Base-by-base conservation (phyloP, 2,797 vertebrate species). In the Tauraco hartlaubi region DNA sequence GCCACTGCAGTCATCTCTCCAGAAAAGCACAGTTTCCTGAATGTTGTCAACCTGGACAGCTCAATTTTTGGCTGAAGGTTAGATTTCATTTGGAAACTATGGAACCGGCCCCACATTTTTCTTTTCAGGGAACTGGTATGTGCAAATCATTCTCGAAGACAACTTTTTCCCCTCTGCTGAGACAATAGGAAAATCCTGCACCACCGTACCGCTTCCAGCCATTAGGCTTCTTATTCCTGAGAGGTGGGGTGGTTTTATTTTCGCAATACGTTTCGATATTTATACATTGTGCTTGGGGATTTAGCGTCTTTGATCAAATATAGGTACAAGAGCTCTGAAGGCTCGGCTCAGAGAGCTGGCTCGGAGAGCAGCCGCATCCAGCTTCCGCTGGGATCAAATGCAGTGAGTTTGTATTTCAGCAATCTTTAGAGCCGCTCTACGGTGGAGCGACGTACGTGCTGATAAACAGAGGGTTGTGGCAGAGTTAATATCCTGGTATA, bases 11-110 rank as follows among this genome's bases (percentile, higher is more conserved):
- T 96, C 88, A 92, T 96, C 96, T 96, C 96, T 96, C 94, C 95
- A 96, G 97, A 98, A 97, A 94, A 95, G 97, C 85, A 88, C 95
- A 78, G 97, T 96, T 98, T 97, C 98, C 96, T 97, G 92, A 98
- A 98, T 96, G 90, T 97, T 93, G 83, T 97, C 98, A 96, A 96
- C 96, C 97, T 71, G 88, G 97, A 97, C 96, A 97, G 88, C 95
- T 97, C 90, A 83, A 51, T 97, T 97, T 97, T 91, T 98, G 97
- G 95, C 97, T 94, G 94, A 94, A 80, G 85, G 86, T 96, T 97
- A 97, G 87, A 95, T 97, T 97, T 97, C 90, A 83, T 83, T 97
- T 2, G 94, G 95, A 98, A 98, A 94, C 71, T 88, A 94, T 92
- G 93, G 85, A 95, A 86, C 80, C 35, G 79, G 74, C 84, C 85